Evolutionary conservation across 2,888 invertebrate species (phyloP).

Genomic region (Lutraria lutraria): DNA sequence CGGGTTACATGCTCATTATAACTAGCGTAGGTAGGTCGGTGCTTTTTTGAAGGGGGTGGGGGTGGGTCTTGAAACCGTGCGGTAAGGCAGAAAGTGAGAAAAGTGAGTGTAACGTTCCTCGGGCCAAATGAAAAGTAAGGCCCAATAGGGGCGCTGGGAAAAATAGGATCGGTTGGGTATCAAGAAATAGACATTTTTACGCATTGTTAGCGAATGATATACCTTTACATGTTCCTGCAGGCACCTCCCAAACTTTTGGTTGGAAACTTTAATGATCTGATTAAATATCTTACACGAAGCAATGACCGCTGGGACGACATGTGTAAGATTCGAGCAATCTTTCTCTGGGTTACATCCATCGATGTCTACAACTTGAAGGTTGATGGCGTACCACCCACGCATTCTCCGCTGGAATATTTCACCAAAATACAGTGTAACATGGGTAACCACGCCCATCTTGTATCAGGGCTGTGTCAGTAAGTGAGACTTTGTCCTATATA

Average conservation of each 20-base stretch:
- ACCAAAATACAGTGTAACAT: conserved; percentile 82
- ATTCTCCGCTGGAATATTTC: conserved; percentile 84
- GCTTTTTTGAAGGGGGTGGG: too few relatives aligned
- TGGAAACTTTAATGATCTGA: conserved; percentile 79
- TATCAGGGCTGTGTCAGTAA: conserved; percentile 82
- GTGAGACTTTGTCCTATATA: conserved; percentile 44
- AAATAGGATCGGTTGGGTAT: too few relatives aligned
- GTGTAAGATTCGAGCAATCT: conserved; percentile 81
- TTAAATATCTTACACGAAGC: conserved; percentile 73
- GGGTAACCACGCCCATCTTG: conserved; percentile 85
- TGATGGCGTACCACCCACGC: conserved; percentile 78
- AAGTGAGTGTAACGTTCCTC: too few relatives aligned
- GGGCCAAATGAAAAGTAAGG: too few relatives aligned
- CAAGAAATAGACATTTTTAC: too few relatives aligned
- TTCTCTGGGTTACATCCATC: conserved; percentile 84
- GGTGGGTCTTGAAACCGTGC: too few relatives aligned
- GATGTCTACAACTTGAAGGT: conserved; percentile 81
- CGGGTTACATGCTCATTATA: too few relatives aligned
- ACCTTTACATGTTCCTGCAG: conserved; percentile 57
- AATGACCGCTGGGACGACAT: conserved; percentile 75
- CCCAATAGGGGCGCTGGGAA: too few relatives aligned
- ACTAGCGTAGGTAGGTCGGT: too few relatives aligned
- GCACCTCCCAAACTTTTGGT: conserved; percentile 74
- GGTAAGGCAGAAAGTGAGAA: too few relatives aligned
- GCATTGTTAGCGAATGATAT: too few relatives aligned